Evolutionary conservation across 2,797 vertebrate species (phyloP).

Genomic region (Leptatherina wallacei): DNA sequence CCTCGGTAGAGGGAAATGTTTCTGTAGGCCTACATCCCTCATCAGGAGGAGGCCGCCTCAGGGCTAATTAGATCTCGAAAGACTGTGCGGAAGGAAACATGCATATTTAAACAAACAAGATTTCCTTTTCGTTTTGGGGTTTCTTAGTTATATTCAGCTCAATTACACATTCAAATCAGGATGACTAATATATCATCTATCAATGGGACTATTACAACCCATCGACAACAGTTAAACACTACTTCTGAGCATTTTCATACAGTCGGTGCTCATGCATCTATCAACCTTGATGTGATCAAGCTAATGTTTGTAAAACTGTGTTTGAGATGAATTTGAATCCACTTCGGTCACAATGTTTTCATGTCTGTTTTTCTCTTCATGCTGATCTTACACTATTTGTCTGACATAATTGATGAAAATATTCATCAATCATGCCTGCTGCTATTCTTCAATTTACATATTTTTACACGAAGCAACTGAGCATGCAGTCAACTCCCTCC

Average conservation of each 20-base stretch:
- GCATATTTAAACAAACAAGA: slow-evolving; percentile 46
- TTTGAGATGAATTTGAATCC: not conserved
- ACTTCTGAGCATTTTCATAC: slow-evolving; percentile 13
- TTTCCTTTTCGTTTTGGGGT: slow-evolving; percentile 15
- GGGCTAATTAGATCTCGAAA: slow-evolving; percentile 70
- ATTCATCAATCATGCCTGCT: slow-evolving; percentile 59
- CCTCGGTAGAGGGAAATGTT: slow-evolving; percentile 31
- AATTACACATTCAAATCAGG: slow-evolving; percentile 57
- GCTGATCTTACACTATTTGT: slow-evolving; percentile 39
- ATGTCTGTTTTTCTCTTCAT: slow-evolving; percentile 1
- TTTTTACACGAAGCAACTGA: slow-evolving; percentile 53
- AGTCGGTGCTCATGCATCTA: slow-evolving; percentile 1
- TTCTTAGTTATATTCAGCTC: slow-evolving; percentile 10
- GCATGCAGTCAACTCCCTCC: slow-evolving; percentile 38
- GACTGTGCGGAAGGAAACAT: slow-evolving; percentile 51
- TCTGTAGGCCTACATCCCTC: slow-evolving; percentile 47
- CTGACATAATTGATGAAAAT: slow-evolving; percentile 59
- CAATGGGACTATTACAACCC: slow-evolving; percentile 47
- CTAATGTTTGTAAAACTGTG: slow-evolving; percentile 7
- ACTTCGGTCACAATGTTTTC: not conserved
- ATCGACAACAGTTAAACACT: slow-evolving; percentile 36
- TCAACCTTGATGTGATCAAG: slow-evolving; percentile 5
- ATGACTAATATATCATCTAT: slow-evolving; percentile 56
- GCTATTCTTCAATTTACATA: slow-evolving; percentile 58
- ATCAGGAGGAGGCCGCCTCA: slow-evolving; percentile 40